Percentiles rank a stretch among this genome's conserved stretches.
Conservation (phyloP, 2,113 vertebrate genomes). For the Kryptolebias marmoratus region DNA sequence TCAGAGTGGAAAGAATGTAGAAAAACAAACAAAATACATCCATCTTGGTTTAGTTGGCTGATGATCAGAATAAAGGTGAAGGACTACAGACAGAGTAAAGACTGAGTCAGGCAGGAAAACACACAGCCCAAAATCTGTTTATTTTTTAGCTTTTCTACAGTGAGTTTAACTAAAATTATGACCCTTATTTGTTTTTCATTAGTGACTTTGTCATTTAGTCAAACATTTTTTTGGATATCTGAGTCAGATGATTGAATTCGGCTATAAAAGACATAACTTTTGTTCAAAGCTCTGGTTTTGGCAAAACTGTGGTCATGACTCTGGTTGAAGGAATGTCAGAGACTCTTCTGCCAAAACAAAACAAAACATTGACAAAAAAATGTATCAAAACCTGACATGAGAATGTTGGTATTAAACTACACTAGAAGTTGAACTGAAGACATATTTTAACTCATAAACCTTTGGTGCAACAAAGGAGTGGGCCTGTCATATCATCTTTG, state of each 20-base stretch:
- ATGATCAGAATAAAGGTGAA: constrained; percentile 18
- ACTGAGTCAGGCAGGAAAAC: not conserved
- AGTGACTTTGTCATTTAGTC: constrained; percentile 1
- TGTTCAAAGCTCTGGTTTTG: not conserved
- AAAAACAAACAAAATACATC: constrained; percentile 13
- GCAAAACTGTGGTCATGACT: constrained; percentile 24
- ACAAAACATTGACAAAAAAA: not conserved
- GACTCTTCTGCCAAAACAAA: constrained; percentile 5
- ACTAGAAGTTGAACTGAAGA: not conserved
- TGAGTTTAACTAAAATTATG: not conserved
- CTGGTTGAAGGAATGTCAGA: constrained; percentile 5
- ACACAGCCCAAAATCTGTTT: not conserved
- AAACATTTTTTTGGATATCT: constrained; percentile 8
- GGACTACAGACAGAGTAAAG: not conserved
- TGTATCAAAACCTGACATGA: not conserved
- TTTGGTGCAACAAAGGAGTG: not conserved
- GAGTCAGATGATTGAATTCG: not conserved
- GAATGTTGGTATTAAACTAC: not conserved
- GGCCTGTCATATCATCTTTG: no score
- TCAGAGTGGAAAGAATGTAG: constrained; percentile 8
- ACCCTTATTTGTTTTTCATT: no score
- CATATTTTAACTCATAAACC: no score
- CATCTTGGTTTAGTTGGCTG: not conserved
- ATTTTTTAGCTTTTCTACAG: not conserved
- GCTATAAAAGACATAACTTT: constrained; percentile 1